These are phyloP conservation scores for Brachionus calyciflorus DNA, from an alignment of 1,140 invertebrate species.

Conservation along the genomic window DNA sequence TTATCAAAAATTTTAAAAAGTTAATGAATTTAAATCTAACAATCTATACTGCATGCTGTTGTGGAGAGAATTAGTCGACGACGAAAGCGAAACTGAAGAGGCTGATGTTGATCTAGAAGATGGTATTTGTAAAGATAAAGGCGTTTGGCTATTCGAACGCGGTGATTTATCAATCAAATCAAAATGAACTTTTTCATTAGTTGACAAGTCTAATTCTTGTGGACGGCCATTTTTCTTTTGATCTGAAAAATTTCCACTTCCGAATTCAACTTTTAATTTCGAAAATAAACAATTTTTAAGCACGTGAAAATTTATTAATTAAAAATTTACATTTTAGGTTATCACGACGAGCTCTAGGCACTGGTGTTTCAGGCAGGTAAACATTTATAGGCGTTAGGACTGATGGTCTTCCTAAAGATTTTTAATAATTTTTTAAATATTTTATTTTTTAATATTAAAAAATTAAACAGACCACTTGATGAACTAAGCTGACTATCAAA, in stretches of 20 bases:
- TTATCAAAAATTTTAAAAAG: not conserved
- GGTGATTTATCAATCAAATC: not conserved
- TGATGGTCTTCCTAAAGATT: not conserved
- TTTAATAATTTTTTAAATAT: not conserved
- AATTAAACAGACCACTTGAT: too few relatives aligned
- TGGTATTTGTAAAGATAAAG: not conserved
- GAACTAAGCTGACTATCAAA: too few relatives aligned
- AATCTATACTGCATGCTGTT: not conserved
- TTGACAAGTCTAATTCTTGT: not conserved
- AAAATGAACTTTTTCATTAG: not conserved
- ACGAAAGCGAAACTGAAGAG: not conserved
- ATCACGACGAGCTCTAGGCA: not conserved
- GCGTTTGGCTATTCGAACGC: not conserved
- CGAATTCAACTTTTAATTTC: slow-evolving; percentile 5
- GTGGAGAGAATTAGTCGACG: not conserved
- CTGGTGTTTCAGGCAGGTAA: not conserved
- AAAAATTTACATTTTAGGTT: not conserved
- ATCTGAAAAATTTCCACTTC: not conserved
- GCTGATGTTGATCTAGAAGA: slow-evolving; percentile 9
- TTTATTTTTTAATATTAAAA: too few relatives aligned
- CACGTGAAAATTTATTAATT: too few relatives aligned
- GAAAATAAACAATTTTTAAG: not conserved
- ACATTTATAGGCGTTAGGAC: not conserved
- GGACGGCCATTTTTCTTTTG: not conserved
- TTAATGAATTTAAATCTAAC: not conserved